Evolutionary conservation across 2,888 invertebrate species (phyloP).

Genomic region (Punctoribates punctum): DNA sequence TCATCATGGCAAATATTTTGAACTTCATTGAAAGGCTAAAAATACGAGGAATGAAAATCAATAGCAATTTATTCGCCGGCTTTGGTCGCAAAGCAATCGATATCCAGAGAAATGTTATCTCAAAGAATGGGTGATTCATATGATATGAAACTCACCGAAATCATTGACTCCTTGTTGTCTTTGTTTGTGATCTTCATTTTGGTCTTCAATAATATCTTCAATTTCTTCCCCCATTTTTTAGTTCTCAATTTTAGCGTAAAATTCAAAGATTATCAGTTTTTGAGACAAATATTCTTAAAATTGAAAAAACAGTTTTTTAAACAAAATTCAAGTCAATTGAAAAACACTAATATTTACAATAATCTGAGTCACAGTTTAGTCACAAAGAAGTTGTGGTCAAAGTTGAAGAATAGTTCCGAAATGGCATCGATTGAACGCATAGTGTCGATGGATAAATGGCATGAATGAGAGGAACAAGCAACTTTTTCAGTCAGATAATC

Average conservation of each 20-base stretch:
- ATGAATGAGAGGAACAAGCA: neutral
- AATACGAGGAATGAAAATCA: neutral
- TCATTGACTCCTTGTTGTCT: neutral
- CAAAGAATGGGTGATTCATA: neutral
- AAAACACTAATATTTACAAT: constrained; percentile 16
- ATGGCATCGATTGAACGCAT: neutral
- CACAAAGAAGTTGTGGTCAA: neutral
- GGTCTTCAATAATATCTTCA: constrained; percentile 1
- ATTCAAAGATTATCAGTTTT: neutral
- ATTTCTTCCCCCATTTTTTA: constrained; percentile 4
- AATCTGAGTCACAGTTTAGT: neutral
- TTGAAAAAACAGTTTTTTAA: neutral
- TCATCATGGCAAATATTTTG: no score
- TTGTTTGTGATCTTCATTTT: neutral
- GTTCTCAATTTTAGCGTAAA: neutral
- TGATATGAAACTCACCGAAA: neutral
- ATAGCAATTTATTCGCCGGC: constrained; percentile 16
- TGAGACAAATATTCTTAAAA: neutral
- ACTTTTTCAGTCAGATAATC: no score
- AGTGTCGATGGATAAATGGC: neutral
- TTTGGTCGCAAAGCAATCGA: neutral
- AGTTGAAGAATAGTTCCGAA: neutral
- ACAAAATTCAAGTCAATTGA: neutral
- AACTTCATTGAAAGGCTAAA: neutral
- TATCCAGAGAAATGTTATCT: neutral